Base-by-base conservation (phyloP, 2,113 vertebrate genomes). In the Ariopsis seemanni region DNA sequence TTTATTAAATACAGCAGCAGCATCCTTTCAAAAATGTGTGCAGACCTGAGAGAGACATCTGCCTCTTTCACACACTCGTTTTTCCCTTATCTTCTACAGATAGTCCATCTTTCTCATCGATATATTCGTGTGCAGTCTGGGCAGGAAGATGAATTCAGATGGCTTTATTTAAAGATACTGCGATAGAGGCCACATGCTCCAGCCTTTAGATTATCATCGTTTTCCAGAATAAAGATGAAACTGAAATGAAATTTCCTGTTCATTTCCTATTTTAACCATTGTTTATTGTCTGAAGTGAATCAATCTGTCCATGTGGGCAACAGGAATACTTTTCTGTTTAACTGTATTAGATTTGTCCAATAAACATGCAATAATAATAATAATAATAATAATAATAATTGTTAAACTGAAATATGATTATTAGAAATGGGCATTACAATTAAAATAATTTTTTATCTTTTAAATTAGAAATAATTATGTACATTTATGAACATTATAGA, bases 81-180 rank as follows among this genome's bases (percentile, higher is more conserved):
- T 10, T 42, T 5, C 53, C 42, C 48, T 58, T 81, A 81, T 81
- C 79, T 12, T 60, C 55, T 60, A 10, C 79, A 81, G 79, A 80
- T 80, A 20, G 27, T 55, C n/a, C 14, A 81, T 81, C 79, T 81
- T 20, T 22, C 27, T 60, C 79, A 60, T 81, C 55, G 79, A 81
- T 81, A 42, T 81, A 60, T 22, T 12, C 4, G 27, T 27, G 75
- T 60, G 79, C 79, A 22, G 79, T 60, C 79, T 81, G 77, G n/a
- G 3, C 55, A 60, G 79, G 55, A 60, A 34, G 79, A 81, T 81
- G 79, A 81, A 81, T 81, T 80, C 53, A 81, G 79, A 81, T 60
- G 79, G 55, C 55, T 81, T 81, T 60, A 81, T 81, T 81, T 81
- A 58, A 58, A 22, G 79, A 42, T 25, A 42, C 9, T 42, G 27